Percentiles rank a stretch among this genome's conserved stretches.
phyloP scores from a whole-genome alignment of 2,888 invertebrate genomes.

The Melanargia galathea region DNA sequence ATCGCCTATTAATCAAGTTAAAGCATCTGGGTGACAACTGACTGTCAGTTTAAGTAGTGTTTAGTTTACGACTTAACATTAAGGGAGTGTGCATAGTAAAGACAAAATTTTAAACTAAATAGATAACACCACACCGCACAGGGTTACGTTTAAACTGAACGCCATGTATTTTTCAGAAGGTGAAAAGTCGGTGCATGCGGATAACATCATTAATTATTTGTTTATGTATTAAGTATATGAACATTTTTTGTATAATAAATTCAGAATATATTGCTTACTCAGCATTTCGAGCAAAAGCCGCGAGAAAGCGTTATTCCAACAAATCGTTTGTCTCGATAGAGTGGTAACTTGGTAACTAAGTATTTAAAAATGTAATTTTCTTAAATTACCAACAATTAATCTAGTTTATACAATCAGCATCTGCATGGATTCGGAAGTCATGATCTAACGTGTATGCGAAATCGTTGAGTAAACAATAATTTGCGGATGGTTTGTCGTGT shows the following conservation, averaged over 20 bases:
- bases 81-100: constrained; percentile 24
- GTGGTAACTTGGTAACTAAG: no score
- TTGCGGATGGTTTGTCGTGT: constrained; percentile 65
- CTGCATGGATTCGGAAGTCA: not conserved
- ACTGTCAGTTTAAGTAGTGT: constrained; percentile 79
- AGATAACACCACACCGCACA: not conserved
- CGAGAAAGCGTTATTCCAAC: no score
- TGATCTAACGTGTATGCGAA: constrained; percentile 33
- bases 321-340: no score
- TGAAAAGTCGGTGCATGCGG: no score
- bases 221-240: no score
- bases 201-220: no score
- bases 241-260: no score
- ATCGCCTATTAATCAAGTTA: constrained; percentile 79
- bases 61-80: constrained; percentile 63
- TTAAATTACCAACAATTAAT: not conserved
- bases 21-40: constrained; percentile 78
- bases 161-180: not conserved
- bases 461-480: constrained; percentile 64
- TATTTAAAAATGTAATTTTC: no score
- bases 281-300: no score
- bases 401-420: not conserved
- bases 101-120: not conserved
- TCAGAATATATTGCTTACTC: no score
- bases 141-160: not conserved